Evolutionary conservation across 1,140 invertebrate genomes (phyloP), one percentile per base, ranked within the genome.

Genomic region (Xylocopa sonorina): DNA sequence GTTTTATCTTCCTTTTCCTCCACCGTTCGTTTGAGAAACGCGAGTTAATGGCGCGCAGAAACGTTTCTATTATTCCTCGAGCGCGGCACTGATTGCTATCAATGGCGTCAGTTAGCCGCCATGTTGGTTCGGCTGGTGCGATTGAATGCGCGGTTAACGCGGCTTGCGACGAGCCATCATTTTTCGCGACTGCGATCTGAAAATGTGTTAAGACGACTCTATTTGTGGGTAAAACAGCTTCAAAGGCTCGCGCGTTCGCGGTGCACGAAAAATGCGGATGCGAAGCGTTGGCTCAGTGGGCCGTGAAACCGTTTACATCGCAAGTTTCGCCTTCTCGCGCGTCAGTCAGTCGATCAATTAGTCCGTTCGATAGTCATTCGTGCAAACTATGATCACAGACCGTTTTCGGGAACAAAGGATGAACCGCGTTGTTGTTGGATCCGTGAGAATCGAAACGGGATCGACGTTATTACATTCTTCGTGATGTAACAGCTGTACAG

Each of bases 321-420:
- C 29, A 38, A 51, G 18, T 43, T 58, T 41, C 60, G n/a, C 24
- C 41, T 72, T 12, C 27, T 21, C 38, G 6, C n/a, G 24, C 14
- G 9, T 7, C 34, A 29, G 16, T 53, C 72, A 10, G 53, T 64
- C 32, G 41, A 74, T 50, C 48, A 53, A 43, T 51, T 29, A 29
- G 64, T 64, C n/a, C 58, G 34, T 63, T 32, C 32, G 18, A 10
- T n/a, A 46, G n/a, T 63, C 29, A 41, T 53, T 51, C 60, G 9
- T 43, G 58, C 72, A 18, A 27, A 21, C 6, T 21, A 21, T 27
- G 60, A 74, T 64, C 72, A 74, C 71, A 74, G 46, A n/a, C n/a
- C 16, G 27, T n/a, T 16, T 41, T n/a, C n/a, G 21, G 21, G 24
- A 41, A 29, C 21, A 38, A 51, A 53, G 53, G 46, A 29, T 14